A percentile compares a stretch with the other conserved stretches of the same genome.
Conservation (phyloP, 2,888 invertebrate genomes). For the Gymnocheta viridis region DNA sequence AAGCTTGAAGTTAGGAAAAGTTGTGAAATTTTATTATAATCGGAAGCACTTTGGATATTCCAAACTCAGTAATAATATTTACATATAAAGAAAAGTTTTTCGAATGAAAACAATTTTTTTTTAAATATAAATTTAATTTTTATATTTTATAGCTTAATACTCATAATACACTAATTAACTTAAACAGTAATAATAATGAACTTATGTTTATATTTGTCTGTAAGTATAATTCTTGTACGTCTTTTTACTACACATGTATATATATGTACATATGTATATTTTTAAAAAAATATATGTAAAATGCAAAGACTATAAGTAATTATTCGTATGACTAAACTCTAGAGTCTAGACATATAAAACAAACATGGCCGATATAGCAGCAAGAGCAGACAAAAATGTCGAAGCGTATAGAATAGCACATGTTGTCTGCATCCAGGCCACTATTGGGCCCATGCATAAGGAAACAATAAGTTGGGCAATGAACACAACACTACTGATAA, state of each 20-base stretch:
- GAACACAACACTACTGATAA: slow-evolving; percentile 82
- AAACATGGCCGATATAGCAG: slow-evolving; percentile 81
- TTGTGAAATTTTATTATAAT: no score
- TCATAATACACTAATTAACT: neutral
- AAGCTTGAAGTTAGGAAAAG: no score
- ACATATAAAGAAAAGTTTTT: no score
- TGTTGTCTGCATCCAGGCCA: slow-evolving; percentile 79
- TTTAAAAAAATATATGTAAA: neutral
- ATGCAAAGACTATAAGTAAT: no score
- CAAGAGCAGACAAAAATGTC: slow-evolving; percentile 78
- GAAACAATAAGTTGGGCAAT: slow-evolving; percentile 81
- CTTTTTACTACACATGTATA: neutral
- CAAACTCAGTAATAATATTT: no score
- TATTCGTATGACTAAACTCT: no score
- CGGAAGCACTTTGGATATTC: no score
- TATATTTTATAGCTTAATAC: neutral
- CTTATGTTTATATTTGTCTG: slow-evolving; percentile 3
- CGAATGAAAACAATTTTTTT: no score
- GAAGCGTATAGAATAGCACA: slow-evolving; percentile 81
- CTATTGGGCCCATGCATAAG: slow-evolving; percentile 79
- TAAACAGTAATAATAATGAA: neutral
- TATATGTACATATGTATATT: neutral
- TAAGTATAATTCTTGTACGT: slow-evolving; percentile 2
- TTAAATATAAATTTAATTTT: neutral
- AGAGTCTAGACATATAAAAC: slow-evolving; percentile 79